Percentiles rank a stretch among this genome's conserved stretches.
These are phyloP conservation scores for Chymomyza fuscimana DNA, from an alignment of 2,888 invertebrate species.

Conservation along the genomic window DNA sequence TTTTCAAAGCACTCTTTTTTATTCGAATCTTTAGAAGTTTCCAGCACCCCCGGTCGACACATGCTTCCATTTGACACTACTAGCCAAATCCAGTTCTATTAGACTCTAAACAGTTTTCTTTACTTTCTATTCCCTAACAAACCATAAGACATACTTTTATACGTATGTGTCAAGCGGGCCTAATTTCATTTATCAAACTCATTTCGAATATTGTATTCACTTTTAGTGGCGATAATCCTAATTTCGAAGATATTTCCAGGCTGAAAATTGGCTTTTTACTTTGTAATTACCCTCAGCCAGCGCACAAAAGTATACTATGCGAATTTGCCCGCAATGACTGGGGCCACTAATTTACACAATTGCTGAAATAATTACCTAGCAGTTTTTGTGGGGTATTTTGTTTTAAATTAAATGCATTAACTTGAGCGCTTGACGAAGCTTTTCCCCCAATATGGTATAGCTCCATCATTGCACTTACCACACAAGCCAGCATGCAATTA, in stretches of 20 bases:
- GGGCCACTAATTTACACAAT: conserved; percentile 67
- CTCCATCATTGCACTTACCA: background rate
- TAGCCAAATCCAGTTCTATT: no score
- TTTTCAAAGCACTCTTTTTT: no score
- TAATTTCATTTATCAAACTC: conserved; percentile 36
- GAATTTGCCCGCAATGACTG: conserved; percentile 18
- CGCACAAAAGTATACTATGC: conserved; percentile 46
- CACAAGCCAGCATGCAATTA: conserved; percentile 4
- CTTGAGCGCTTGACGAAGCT: background rate
- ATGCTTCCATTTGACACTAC: no score
- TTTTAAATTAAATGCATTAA: conserved; percentile 6
- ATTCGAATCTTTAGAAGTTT: no score
- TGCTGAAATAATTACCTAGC: conserved; percentile 65
- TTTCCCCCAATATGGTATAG: background rate
- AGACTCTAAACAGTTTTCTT: no score
- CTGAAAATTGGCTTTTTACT: conserved; percentile 39
- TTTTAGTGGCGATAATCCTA: background rate
- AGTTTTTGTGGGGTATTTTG: background rate
- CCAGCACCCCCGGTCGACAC: no score
- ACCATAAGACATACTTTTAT: no score
- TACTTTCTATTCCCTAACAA: no score
- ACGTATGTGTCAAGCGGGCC: no score
- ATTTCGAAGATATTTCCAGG: conserved; percentile 48
- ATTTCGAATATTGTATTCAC: conserved; percentile 45
- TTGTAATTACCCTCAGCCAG: conserved; percentile 53